Percentiles rank a stretch among this genome's conserved stretches.
Evolutionary conservation across 2,888 invertebrate species (phyloP).

Genomic region (Amiota minor): DNA sequence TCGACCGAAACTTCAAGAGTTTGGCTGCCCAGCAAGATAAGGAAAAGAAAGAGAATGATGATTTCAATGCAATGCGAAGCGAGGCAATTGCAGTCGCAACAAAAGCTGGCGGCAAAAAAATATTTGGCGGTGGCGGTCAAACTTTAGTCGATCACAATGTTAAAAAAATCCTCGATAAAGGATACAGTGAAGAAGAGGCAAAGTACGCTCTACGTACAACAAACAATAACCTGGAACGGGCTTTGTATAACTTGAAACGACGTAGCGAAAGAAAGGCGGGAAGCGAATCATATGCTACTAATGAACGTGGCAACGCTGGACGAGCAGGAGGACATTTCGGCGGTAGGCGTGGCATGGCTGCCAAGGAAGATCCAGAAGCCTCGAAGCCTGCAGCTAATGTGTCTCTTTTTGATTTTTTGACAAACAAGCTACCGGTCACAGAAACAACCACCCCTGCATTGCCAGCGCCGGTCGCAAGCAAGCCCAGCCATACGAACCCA

Average conservation of each 20-base stretch:
- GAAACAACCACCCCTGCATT: slow-evolving; percentile 38
- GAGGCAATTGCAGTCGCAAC: slow-evolving; percentile 92
- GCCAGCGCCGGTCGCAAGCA: slow-evolving; percentile 21
- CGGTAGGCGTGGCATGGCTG: slow-evolving; percentile 59
- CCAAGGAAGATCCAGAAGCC: slow-evolving; percentile 77
- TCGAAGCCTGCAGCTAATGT: slow-evolving; percentile 86
- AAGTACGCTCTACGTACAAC: slow-evolving; percentile 81
- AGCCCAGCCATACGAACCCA: background rate
- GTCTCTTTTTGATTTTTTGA: slow-evolving; percentile 87
- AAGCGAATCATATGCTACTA: slow-evolving; percentile 38
- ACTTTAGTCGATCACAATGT: slow-evolving; percentile 83
- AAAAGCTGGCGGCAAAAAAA: slow-evolving; percentile 78
- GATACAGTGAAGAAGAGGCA: slow-evolving; percentile 85
- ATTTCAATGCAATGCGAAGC: slow-evolving; percentile 91
- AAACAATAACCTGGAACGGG: slow-evolving; percentile 83
- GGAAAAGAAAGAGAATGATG: slow-evolving; percentile 80
- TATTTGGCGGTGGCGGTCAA: slow-evolving; percentile 79
- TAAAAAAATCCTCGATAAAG: slow-evolving; percentile 86
- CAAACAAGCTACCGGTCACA: slow-evolving; percentile 79
- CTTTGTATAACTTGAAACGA: slow-evolving; percentile 80
- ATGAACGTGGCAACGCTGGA: slow-evolving; percentile 35
- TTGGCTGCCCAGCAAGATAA: slow-evolving; percentile 75
- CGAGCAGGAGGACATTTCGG: slow-evolving; percentile 39
- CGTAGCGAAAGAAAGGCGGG: slow-evolving; percentile 74
- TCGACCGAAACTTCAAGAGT: slow-evolving; percentile 82